Base-by-base conservation (phyloP, 2,888 invertebrate species). In the Ophion costatus region DNA sequence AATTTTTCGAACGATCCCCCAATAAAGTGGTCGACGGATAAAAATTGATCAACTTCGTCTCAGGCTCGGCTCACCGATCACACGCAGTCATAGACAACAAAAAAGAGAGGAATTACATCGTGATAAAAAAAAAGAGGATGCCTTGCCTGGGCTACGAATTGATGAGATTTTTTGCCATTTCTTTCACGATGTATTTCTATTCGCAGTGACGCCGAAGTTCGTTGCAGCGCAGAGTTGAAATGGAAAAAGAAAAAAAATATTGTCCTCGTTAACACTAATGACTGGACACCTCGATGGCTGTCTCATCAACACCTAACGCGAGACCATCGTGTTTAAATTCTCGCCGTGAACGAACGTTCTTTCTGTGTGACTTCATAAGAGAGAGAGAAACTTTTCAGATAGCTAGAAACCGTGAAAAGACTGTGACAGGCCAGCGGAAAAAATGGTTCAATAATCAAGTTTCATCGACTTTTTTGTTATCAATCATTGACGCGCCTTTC, bases 241-340 rank as follows among this genome's bases (percentile, higher is more conserved):
- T 24, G 17, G 24, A 38, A 69, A 61, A 57, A 59, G 57, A 11
- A 51, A 61, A 73, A 73, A 66, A 64, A 11, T 22, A 67, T 74
- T 80, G 74, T 74, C 51, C 67, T 81, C 75, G 74, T 81, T 81
- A 81, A 75, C 61, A 33, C 61, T 66, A 73, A 73, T 61, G 67
- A 29, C 38, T 22, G 38, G 38, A 10, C 20, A n/a, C 63, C 69
- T 22, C n/a, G 33, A 11, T 67, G 45, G 77, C 80, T 83, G 78
- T 76, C 87, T 87, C 87, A 87, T 87, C 86, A 87, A 86, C 86
- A 87, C 87, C 77, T 83, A 87, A 81, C 9, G 9, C 84, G 73
- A 61, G 63, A 77, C 84, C 66, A 77, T 84, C 81, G 81, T 66
- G 45, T n/a, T 33, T 17, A 38, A 3, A 69, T 70, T 70, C 42